These are phyloP conservation scores for Lasiommata megera DNA, from an alignment of 2,888 invertebrate genomes.

Conservation along the genomic window DNA sequence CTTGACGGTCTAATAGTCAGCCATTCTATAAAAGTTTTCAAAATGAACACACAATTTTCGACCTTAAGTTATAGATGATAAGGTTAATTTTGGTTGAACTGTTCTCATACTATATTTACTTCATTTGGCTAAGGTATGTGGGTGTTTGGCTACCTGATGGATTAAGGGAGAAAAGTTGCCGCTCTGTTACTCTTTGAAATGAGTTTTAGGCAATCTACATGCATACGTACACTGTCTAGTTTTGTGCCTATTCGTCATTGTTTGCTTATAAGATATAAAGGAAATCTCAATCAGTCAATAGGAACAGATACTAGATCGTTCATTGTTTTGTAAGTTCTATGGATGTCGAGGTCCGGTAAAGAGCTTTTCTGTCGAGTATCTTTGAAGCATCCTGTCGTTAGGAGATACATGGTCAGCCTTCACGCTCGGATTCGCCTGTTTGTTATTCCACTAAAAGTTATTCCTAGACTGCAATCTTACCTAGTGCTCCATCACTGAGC, in stretches of 20 bases:
- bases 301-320: too few species aligned
- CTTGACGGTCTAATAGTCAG: conserved; percentile 14
- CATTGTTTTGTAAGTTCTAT: too few species aligned
- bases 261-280: too few species aligned
- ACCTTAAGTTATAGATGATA: background rate
- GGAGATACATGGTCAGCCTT: too few species aligned
- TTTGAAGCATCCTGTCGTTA: too few species aligned
- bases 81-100: conserved; percentile 4
- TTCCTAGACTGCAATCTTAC: too few species aligned
- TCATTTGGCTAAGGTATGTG: conserved; percentile 13
- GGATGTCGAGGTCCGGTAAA: too few species aligned
- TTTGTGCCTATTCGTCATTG: background rate
- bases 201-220: conserved; percentile 19
- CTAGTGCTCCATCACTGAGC: too few species aligned
- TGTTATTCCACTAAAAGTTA: too few species aligned
- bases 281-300: too few species aligned
- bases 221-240: background rate
- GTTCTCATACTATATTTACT: conserved; percentile 5
- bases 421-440: too few species aligned
- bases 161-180: conserved; percentile 25
- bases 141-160: conserved; percentile 20
- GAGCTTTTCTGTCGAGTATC: too few species aligned
- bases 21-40: conserved; percentile 11
- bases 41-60: background rate
- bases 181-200: conserved; percentile 22